Evolutionary conservation across 2,797 vertebrate genomes (phyloP).

Genomic region (Neostethus bicornis): DNA sequence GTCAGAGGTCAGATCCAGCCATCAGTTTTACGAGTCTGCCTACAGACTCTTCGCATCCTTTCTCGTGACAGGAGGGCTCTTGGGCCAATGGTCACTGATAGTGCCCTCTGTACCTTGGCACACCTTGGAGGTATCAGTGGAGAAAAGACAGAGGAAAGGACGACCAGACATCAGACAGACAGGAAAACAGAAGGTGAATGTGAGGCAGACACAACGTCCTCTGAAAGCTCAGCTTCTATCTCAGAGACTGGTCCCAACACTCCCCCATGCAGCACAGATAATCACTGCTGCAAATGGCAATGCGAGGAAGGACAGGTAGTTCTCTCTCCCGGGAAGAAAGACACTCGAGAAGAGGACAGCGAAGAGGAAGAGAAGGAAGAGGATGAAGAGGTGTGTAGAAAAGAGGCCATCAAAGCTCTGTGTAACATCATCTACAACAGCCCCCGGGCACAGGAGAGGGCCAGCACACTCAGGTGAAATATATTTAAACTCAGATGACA

Average conservation of each 20-base stretch:
- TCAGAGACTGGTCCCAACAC: not conserved
- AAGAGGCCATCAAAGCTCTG: slow-evolving; percentile 76
- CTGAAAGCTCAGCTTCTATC: slow-evolving; percentile 1
- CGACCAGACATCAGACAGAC: fast-evolving
- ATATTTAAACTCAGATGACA: not conserved
- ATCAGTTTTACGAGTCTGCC: slow-evolving; percentile 59
- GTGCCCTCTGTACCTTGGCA: slow-evolving; percentile 59
- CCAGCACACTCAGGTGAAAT: slow-evolving; percentile 67
- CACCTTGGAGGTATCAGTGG: slow-evolving; percentile 58
- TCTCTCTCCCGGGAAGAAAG: slow-evolving; percentile 44
- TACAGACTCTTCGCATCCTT: slow-evolving; percentile 75
- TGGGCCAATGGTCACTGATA: slow-evolving; percentile 65
- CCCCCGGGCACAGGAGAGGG: slow-evolving; percentile 71
- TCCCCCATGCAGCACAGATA: not conserved
- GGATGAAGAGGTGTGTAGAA: slow-evolving; percentile 65
- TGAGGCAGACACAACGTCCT: not conserved
- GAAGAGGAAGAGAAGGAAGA: slow-evolving; percentile 70
- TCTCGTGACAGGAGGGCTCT: slow-evolving; percentile 74
- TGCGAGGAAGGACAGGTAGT: not conserved
- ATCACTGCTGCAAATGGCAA: not conserved
- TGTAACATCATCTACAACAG: slow-evolving; percentile 82
- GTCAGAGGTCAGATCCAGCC: slow-evolving; percentile 66
- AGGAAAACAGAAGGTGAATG: not conserved
- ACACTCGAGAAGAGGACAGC: slow-evolving; percentile 24
- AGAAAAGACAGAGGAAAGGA: not conserved